Percentiles rank a stretch among this genome's conserved stretches.
Conservation (phyloP, 1,140 invertebrate species). For the Bombus haemorrhoidalis region DNA sequence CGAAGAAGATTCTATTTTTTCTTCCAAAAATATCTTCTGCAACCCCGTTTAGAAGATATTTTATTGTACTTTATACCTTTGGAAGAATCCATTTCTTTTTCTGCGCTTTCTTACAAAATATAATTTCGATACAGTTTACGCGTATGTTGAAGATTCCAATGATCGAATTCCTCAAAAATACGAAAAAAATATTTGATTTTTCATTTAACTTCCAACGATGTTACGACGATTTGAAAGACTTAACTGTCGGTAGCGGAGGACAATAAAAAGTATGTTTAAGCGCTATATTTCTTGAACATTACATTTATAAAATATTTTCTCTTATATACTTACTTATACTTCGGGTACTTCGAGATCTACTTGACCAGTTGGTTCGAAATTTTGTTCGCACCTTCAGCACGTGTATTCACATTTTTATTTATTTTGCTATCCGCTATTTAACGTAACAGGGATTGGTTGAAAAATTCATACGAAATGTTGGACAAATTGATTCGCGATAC, state of each 20-base stretch:
- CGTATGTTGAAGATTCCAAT: no score
- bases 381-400: accelerated
- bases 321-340: no score
- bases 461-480: not conserved
- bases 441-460: not conserved
- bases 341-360: not conserved
- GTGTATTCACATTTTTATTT: not conserved
- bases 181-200: not conserved
- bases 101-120: not conserved
- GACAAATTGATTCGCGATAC: not conserved
- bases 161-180: no score
- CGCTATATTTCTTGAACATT: not conserved
- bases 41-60: not conserved
- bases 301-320: not conserved
- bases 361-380: not conserved
- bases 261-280: not conserved
- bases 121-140: not conserved
- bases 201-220: not conserved
- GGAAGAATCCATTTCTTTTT: not conserved
- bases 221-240: no score
- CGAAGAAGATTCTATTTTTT: not conserved
- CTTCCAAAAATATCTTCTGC: not conserved
- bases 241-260: no score
- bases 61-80: not conserved
- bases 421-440: not conserved